phyloP scores from a whole-genome alignment of 2,888 invertebrate species.

The Tineola bisselliella region DNA sequence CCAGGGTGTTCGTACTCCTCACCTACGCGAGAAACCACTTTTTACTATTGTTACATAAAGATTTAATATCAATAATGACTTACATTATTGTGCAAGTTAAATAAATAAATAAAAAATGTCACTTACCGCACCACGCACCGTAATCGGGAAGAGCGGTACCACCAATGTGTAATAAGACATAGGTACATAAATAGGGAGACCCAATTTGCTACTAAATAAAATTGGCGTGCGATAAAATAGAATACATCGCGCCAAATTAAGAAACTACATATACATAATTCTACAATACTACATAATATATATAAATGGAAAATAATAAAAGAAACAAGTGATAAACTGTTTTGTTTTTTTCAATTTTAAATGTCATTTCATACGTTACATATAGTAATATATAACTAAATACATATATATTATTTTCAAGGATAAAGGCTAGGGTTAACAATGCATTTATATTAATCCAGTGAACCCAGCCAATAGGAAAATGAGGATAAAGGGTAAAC shows the following conservation, averaged over 20 bases:
- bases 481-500: too few species aligned
- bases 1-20: slow-evolving; percentile 63
- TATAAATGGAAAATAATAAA: not conserved
- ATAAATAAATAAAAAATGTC: slow-evolving; percentile 24
- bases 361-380: too few species aligned
- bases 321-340: too few species aligned
- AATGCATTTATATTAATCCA: too few species aligned
- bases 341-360: too few species aligned
- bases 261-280: not conserved
- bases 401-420: too few species aligned
- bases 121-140: slow-evolving; percentile 66
- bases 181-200: not conserved
- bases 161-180: slow-evolving; percentile 25
- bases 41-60: not conserved
- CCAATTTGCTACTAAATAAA: not conserved
- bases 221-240: not conserved
- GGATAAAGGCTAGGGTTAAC: too few species aligned
- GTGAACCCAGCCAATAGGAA: too few species aligned
- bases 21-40: slow-evolving; percentile 27
- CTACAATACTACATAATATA: not conserved
- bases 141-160: slow-evolving; percentile 20
- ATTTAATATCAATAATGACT: not conserved
- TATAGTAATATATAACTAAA: too few species aligned
- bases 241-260: too few species aligned
- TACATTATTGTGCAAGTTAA: not conserved